Base-by-base conservation (phyloP, 2,113 vertebrate genomes). In the Phodopus roborovskii region DNA sequence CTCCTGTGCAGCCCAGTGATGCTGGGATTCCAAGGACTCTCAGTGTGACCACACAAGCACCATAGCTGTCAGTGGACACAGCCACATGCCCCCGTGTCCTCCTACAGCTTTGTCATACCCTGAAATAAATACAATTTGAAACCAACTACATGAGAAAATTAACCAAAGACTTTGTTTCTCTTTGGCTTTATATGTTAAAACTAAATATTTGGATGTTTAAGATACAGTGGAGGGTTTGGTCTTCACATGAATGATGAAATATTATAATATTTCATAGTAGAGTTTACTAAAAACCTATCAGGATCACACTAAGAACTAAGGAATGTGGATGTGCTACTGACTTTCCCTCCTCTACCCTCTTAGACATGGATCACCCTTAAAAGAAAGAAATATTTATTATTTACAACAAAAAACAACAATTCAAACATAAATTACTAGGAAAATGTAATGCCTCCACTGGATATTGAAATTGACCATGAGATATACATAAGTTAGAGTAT, bases 111-210 rank as follows among this genome's bases (percentile, higher is more conserved):
- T 91, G 73, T 94, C 92, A 94, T 92, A 87, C 87, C 85, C 84
- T 83, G 79, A 90, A 98, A 96, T 96, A 85, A 83, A 79, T 96
- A 91, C 56, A 96, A 77, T 70, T 74, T 64, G 93, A 96, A 97
- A 50, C 48, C 71, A 90, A 95, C 88, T 89, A 94, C 0, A 0
- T 86, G 79, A 90, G 9, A 87, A 70, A 93, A 86, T 95, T 92
- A 85, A 48, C 84, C 36, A 60, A 53, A n/a, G 70, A 45, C 24
- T 96, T 95, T 78, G 45, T 89, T 96, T 90, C 74, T 95, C 28
- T 90, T 96, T 83, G 26, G 78, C 60, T 94, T 93, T 39, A n/a
- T 73, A 39, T 68, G 39, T 78, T 88, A 56, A 96, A 93, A 53
- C 77, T 93, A 95, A 95, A 90, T 70, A 39, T 33, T 3, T 53